These are phyloP conservation scores for Cecidostiba fungosa DNA, from an alignment of 2,888 invertebrate genomes.

Conservation along the genomic window DNA sequence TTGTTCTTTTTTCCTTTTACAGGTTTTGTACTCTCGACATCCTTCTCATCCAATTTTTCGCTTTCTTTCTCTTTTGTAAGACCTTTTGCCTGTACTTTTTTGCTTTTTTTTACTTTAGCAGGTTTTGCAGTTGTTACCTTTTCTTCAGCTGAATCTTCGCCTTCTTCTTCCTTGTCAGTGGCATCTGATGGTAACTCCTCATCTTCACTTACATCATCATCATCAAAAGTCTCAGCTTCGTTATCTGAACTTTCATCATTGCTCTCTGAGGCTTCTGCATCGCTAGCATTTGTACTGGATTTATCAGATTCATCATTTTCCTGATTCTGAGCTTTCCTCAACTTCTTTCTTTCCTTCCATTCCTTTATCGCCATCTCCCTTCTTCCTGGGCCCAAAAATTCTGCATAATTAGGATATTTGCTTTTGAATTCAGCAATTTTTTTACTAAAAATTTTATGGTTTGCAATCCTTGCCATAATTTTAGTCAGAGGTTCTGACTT, in stretches of 20 bases:
- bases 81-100: background rate
- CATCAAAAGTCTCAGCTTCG: constrained; percentile 28
- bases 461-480: constrained; percentile 70
- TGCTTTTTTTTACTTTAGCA: constrained; percentile 44
- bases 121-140: constrained; percentile 16
- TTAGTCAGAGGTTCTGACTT: constrained; percentile 64
- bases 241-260: constrained; percentile 8
- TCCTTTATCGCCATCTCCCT: constrained; percentile 65
- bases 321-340: constrained; percentile 12
- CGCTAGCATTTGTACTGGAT: background rate
- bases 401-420: constrained; percentile 73
- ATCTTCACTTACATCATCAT: constrained; percentile 15
- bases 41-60: background rate
- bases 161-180: background rate
- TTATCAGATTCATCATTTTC: background rate
- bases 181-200: background rate
- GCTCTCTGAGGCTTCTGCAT: background rate
- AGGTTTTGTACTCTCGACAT: background rate
- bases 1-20: constrained; percentile 1
- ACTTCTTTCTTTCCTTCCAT: constrained; percentile 36
- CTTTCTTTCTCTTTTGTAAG: background rate
- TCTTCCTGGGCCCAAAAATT: constrained; percentile 67
- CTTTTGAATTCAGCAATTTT: constrained; percentile 71
- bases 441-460: constrained; percentile 68
- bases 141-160: background rate